Evolutionary conservation across 2,888 invertebrate genomes (phyloP).

Genomic region (Temnothorax rugatulus): DNA sequence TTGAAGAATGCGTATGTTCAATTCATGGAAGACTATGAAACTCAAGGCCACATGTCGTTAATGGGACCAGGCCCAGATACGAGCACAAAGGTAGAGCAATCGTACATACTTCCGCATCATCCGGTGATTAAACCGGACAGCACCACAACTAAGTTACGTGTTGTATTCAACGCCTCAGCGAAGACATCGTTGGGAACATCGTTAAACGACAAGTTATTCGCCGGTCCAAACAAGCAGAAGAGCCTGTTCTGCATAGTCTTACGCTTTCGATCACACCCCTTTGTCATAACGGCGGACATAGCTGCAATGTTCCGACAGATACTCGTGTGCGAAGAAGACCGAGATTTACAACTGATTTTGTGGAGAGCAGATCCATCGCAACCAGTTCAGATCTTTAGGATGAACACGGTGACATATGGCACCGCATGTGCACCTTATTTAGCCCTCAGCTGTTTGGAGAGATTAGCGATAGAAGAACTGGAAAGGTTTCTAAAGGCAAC

Average conservation of each 20-base stretch:
- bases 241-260: rapidly evolving
- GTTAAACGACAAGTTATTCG: rapidly evolving
- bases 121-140: neutral
- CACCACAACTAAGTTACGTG: neutral
- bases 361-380: neutral
- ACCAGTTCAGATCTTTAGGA: rapidly evolving
- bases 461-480: neutral
- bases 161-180: neutral
- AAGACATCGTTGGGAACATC: neutral
- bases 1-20: neutral
- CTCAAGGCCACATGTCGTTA: neutral
- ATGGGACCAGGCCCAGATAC: no score
- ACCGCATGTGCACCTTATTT: rapidly evolving
- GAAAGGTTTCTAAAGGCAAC: no score
- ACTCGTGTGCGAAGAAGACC: rapidly evolving
- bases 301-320: neutral
- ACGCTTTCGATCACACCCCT: neutral
- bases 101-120: neutral
- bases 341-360: neutral
- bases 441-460: neutral
- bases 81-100: no score
- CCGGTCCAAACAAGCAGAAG: neutral
- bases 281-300: neutral
- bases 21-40: neutral
- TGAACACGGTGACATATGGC: neutral